phyloP scores from a whole-genome alignment of 2,797 vertebrate species.

The Graptemys geographica region DNA sequence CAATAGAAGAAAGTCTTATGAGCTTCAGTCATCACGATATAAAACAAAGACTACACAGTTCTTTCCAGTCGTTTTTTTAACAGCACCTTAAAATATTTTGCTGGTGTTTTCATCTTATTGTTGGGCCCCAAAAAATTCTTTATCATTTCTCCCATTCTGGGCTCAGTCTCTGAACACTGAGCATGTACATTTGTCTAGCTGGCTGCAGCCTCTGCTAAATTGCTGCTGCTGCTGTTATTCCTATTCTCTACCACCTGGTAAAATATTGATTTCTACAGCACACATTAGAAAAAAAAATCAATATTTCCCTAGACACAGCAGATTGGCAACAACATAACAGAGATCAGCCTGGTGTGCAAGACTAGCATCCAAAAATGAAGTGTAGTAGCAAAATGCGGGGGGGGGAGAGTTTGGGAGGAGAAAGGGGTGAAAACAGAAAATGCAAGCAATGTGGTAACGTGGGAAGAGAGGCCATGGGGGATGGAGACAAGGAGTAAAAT shows the following conservation, averaged over 20 bases:
- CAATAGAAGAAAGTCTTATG: conserved; percentile 62
- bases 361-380: background rate
- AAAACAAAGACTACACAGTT: conserved; percentile 36
- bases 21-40: conserved; percentile 60
- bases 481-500: background rate
- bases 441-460: background rate
- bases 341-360: background rate
- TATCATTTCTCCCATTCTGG: conserved; percentile 14
- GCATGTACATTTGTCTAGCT: background rate
- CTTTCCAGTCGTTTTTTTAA: background rate
- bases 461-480: background rate
- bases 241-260: conserved; percentile 39
- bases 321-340: conserved; percentile 37
- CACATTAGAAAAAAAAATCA: background rate
- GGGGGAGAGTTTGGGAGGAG: background rate
- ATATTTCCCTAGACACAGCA: conserved; percentile 41
- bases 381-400: background rate
- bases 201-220: conserved; percentile 33
- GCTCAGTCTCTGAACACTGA: conserved; percentile 18
- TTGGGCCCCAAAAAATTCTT: conserved; percentile 60
- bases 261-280: conserved; percentile 62
- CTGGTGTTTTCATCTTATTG: conserved; percentile 59
- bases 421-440: background rate
- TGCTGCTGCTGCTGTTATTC: conserved; percentile 24
- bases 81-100: conserved; percentile 39